Conservation (phyloP, 2,797 vertebrate genomes). For the Cryptoprocta ferox region DNA sequence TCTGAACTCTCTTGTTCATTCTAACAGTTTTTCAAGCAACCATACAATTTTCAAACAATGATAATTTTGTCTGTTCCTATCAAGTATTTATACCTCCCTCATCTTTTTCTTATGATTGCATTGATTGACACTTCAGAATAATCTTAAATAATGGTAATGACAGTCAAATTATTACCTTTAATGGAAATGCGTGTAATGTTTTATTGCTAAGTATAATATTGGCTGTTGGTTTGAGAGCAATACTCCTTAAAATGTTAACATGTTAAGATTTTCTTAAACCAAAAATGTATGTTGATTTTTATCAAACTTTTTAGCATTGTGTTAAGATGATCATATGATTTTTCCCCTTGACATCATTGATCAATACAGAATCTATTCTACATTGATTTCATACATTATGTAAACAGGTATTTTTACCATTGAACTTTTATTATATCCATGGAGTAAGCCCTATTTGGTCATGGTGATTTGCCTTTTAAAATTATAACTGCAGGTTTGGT, state of each 20-base stretch:
- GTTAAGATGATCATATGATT: background rate
- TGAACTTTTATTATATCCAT: background rate
- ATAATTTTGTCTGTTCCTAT: background rate
- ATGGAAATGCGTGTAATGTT: background rate
- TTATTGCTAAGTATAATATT: conserved; percentile 3
- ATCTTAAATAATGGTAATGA: background rate
- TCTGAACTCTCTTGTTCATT: background rate
- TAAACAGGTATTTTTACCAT: background rate
- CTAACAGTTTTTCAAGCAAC: conserved; percentile 12
- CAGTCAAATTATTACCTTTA: background rate
- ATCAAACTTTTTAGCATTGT: background rate
- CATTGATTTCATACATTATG: background rate
- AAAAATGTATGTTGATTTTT: background rate
- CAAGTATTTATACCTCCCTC: background rate
- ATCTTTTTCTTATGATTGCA: background rate
- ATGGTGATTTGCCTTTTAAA: background rate
- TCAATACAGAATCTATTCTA: background rate
- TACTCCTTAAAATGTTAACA: conserved; percentile 9
- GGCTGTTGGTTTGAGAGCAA: background rate
- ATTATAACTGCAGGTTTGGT: background rate
- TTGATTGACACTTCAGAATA: conserved; percentile 7
- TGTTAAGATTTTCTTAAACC: background rate
- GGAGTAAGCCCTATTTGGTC: background rate
- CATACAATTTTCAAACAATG: background rate
- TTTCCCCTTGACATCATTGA: background rate